A percentile compares a stretch with the other conserved stretches of the same genome.
Evolutionary conservation across 2,113 vertebrate genomes (phyloP).

Genomic region (Strix aluco): DNA sequence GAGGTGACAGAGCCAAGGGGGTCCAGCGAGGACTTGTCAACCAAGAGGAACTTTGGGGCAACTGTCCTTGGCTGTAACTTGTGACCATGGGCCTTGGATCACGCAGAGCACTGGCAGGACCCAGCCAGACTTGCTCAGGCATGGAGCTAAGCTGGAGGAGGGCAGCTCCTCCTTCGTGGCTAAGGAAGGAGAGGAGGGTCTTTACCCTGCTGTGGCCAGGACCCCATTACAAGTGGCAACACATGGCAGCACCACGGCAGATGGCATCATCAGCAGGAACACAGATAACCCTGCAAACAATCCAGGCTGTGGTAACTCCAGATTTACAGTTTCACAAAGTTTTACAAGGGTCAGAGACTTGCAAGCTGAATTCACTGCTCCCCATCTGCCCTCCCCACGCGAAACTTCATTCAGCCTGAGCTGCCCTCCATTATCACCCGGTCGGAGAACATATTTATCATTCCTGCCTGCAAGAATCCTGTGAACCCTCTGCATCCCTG

Average conservation of each 20-base stretch:
- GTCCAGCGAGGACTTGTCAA: no score
- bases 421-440: slow-evolving; percentile 42
- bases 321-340: slow-evolving; percentile 55
- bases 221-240: neutral
- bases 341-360: slow-evolving; percentile 49
- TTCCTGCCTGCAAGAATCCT: slow-evolving; percentile 48
- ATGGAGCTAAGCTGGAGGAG: no score
- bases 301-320: slow-evolving; percentile 4
- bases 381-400: neutral
- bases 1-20: no score
- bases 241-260: neutral
- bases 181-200: no score
- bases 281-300: neutral
- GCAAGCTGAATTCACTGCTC: neutral
- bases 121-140: no score
- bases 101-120: no score
- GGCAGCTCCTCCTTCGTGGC: no score
- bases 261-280: neutral
- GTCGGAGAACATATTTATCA: slow-evolving; percentile 59
- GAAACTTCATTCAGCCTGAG: slow-evolving; percentile 5
- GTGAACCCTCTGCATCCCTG: no score
- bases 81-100: no score
- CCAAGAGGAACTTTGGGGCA: no score
- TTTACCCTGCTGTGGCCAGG: no score
- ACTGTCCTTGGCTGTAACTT: no score